These are phyloP conservation scores for Oscheius sp. DNA, from an alignment of 2,888 invertebrate species.

Conservation along the genomic window DNA sequence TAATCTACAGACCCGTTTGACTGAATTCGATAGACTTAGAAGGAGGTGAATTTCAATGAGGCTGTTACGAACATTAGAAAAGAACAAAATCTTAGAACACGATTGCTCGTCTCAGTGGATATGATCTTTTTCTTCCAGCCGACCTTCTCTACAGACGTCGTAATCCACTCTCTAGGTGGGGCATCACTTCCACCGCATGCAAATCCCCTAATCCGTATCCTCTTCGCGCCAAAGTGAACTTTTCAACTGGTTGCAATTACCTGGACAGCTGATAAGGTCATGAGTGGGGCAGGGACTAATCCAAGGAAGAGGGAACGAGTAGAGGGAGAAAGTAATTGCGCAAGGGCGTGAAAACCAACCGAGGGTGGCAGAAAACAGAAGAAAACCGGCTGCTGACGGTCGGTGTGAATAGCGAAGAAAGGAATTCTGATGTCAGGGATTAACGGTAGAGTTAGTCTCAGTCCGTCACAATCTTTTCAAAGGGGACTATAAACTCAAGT, in stretches of 20 bases:
- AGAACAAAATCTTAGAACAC: too few relatives aligned
- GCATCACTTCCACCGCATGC: too few relatives aligned
- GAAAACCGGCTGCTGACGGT: not conserved
- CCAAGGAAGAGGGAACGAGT: too few relatives aligned
- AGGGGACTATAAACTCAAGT: not conserved
- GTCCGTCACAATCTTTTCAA: constrained; percentile 6
- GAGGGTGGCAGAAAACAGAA: constrained; percentile 2
- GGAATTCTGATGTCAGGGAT: constrained; percentile 21
- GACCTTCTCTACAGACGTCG: too few relatives aligned
- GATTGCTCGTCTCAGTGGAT: too few relatives aligned
- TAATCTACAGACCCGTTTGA: not conserved
- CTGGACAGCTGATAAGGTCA: too few relatives aligned
- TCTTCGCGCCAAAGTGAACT: too few relatives aligned
- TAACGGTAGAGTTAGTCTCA: constrained; percentile 15
- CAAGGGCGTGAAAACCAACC: constrained; percentile 13
- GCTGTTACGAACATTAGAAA: not conserved
- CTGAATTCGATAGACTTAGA: not conserved
- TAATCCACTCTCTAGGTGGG: too few relatives aligned
- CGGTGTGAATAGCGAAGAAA: not conserved
- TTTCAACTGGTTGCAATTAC: too few relatives aligned
- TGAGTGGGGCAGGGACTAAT: too few relatives aligned
- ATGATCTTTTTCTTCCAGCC: too few relatives aligned
- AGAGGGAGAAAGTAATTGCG: not conserved
- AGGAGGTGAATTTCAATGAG: not conserved
- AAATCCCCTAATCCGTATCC: too few relatives aligned